A percentile compares a stretch with the other conserved stretches of the same genome.
Evolutionary conservation across 2,797 vertebrate species (phyloP).

Genomic region (Myotis daubentonii): DNA sequence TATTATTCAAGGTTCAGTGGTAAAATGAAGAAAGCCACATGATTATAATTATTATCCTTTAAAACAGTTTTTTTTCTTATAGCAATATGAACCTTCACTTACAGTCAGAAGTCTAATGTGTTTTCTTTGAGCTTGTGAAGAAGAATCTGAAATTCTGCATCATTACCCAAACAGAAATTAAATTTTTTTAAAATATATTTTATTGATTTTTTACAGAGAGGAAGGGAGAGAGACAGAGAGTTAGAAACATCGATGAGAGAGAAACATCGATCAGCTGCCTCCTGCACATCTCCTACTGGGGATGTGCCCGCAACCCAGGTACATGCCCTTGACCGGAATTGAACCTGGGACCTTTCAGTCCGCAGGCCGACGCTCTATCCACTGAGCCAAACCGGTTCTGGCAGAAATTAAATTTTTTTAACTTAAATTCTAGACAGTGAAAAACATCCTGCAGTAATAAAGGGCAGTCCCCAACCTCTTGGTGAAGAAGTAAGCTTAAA

Average conservation of each 20-base stretch:
- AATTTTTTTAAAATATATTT: neutral
- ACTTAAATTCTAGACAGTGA: neutral
- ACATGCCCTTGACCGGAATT: too few species aligned
- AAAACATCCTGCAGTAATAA: conserved; percentile 32
- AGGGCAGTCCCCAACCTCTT: neutral
- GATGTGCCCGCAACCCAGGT: too few species aligned
- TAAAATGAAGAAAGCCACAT: neutral
- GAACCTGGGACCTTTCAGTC: too few species aligned
- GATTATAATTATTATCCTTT: neutral
- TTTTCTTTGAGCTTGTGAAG: neutral
- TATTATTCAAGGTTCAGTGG: neutral
- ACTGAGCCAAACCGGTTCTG: too few species aligned
- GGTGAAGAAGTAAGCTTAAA: neutral
- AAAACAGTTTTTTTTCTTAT: neutral
- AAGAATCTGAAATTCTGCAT: conserved; percentile 11
- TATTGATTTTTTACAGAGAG: too few species aligned
- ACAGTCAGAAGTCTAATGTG: neutral
- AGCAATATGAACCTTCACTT: neutral
- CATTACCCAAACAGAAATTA: conserved; percentile 44
- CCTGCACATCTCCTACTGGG: too few species aligned
- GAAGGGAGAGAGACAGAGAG: too few species aligned
- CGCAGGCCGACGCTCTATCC: too few species aligned
- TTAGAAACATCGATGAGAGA: too few species aligned
- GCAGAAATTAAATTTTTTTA: conserved; percentile 18
- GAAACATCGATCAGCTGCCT: too few species aligned